Conservation (phyloP, 2,113 vertebrate species). For the Neotoma lepida region DNA sequence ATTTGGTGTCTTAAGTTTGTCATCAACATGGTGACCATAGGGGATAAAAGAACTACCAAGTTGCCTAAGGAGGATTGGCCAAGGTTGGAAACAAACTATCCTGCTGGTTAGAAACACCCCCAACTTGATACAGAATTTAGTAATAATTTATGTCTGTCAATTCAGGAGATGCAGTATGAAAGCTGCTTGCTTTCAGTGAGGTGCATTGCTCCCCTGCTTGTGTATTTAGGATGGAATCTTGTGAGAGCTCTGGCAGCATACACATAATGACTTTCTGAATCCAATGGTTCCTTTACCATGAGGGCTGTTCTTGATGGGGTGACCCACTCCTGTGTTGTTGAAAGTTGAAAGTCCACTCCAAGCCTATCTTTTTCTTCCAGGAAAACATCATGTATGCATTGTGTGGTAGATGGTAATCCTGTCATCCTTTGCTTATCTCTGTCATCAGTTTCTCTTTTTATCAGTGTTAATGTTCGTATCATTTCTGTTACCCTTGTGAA, state of each 20-base stretch:
- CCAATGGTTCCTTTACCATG: background rate
- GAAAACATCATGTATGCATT: accelerated
- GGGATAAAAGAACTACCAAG: no score
- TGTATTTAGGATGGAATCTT: background rate
- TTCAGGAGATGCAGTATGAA: background rate
- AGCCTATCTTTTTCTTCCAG: background rate
- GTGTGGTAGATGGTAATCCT: background rate
- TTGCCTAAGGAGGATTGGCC: background rate
- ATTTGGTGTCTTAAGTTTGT: background rate
- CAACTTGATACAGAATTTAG: background rate
- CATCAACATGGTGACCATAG: background rate
- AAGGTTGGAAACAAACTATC: background rate
- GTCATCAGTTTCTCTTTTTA: background rate
- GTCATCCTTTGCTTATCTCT: background rate
- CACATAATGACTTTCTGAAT: background rate
- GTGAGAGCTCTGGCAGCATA: background rate
- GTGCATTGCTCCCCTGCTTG: background rate
- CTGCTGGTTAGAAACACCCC: background rate
- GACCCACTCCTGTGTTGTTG: background rate
- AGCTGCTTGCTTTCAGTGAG: background rate
- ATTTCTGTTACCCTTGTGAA: background rate
- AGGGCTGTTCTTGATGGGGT: background rate
- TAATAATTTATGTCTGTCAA: background rate
- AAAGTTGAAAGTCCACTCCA: background rate
- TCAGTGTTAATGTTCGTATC: background rate